phyloP scores from a whole-genome alignment of 2,888 invertebrate species.

The Chaitophorus viminalis region DNA sequence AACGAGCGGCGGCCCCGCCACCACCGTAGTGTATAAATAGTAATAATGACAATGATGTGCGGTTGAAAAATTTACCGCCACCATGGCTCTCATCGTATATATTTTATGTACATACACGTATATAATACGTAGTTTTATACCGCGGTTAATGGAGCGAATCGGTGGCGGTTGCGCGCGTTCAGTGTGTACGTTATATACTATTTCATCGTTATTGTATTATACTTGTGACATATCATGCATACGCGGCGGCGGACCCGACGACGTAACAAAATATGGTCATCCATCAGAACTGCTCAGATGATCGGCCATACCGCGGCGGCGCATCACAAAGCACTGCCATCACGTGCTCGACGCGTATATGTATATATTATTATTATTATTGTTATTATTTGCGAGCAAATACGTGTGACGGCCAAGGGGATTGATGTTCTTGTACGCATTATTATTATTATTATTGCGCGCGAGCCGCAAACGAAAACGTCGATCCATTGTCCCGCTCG shows the following conservation, averaged over 20 bases:
- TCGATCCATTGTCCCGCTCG: background rate
- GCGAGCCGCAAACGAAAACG: conserved; percentile 20
- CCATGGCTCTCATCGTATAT: too few relatives aligned
- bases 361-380: background rate
- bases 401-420: background rate
- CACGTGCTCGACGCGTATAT: background rate
- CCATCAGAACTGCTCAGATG: conserved; percentile 28
- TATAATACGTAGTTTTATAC: background rate
- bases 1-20: conserved; percentile 11
- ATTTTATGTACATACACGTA: too few relatives aligned
- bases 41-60: too few relatives aligned
- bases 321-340: background rate
- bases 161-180: background rate
- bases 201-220: too few relatives aligned
- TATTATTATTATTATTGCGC: conserved; percentile 10
- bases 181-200: too few relatives aligned
- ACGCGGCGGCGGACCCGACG: background rate
- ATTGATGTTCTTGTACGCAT: background rate
- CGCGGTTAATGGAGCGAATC: conserved; percentile 55
- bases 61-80: too few relatives aligned
- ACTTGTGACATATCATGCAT: too few relatives aligned
- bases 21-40: background rate
- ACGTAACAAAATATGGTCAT: conserved; percentile 15
- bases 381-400: background rate
- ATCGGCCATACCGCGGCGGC: background rate